A percentile compares a stretch with the other conserved stretches of the same genome.
phyloP scores from a whole-genome alignment of 2,113 vertebrate genomes.

The Zosterops borbonicus region DNA sequence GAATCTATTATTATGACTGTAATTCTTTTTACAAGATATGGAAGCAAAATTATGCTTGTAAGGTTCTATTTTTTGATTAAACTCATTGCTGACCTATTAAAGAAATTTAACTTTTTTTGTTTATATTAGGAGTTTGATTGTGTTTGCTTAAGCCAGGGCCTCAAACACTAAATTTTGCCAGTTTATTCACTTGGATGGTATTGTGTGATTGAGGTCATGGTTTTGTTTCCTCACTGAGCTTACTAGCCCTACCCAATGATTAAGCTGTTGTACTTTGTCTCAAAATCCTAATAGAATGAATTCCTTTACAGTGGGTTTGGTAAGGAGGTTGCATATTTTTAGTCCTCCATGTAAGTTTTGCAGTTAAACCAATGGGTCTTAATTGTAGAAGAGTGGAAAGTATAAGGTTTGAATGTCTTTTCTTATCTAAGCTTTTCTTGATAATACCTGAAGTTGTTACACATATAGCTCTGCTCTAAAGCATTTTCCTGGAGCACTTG shows the following conservation, averaged over 20 bases:
- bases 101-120: background rate
- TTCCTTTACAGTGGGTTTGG: background rate
- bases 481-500: constrained; percentile 6
- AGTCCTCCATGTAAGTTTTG: background rate
- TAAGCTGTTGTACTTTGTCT: background rate
- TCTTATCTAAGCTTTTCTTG: constrained; percentile 14
- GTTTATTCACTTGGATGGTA: background rate
- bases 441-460: background rate
- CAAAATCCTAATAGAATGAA: background rate
- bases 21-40: constrained; percentile 42
- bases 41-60: constrained; percentile 34
- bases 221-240: background rate
- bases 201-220: background rate
- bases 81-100: constrained; percentile 20
- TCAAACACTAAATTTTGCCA: background rate
- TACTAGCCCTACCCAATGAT: background rate
- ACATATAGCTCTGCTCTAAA: background rate
- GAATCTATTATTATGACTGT: constrained; percentile 56
- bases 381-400: background rate
- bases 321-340: background rate
- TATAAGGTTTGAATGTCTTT: background rate
- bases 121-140: background rate
- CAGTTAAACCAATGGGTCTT: background rate
- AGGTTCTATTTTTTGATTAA: constrained; percentile 36
- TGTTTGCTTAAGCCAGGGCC: background rate